Evolutionary conservation across 2,888 invertebrate species (phyloP).

Genomic region (Dryocosmus kuriphilus): DNA sequence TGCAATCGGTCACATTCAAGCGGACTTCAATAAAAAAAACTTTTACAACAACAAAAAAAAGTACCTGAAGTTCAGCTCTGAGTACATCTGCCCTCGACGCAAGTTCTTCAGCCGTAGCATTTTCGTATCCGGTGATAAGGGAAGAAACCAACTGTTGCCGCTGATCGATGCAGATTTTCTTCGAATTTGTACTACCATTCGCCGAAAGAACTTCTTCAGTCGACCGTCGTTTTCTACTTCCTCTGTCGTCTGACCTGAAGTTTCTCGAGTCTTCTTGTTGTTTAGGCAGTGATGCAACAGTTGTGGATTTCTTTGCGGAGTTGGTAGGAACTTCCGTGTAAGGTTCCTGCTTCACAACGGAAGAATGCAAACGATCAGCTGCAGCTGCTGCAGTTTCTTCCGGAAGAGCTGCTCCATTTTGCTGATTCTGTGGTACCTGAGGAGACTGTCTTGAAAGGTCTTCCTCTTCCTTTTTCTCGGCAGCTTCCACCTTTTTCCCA

Average conservation of each 20-base stretch:
- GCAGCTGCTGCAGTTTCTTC: conserved; percentile 70
- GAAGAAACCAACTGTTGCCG: conserved; percentile 72
- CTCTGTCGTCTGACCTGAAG: conserved; percentile 49
- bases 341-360: conserved; percentile 63
- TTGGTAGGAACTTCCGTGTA: conserved; percentile 43
- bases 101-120: conserved; percentile 71
- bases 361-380: conserved; percentile 64
- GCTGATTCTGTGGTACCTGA: conserved; percentile 73
- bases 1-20: no score
- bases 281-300: conserved; percentile 35
- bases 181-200: conserved; percentile 64
- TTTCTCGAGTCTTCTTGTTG: conserved; percentile 45
- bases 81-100: conserved; percentile 71
- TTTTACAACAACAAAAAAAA: neutral
- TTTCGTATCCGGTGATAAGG: conserved; percentile 70
- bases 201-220: conserved; percentile 61
- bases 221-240: conserved; percentile 61
- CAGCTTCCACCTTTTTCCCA: conserved; percentile 68
- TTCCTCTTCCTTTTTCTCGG: conserved; percentile 66
- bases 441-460: conserved; percentile 66
- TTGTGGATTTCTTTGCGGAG: conserved; percentile 32
- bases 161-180: conserved; percentile 71
- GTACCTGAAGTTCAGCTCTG: conserved; percentile 72
- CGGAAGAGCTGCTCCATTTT: conserved; percentile 73
- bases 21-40: no score